Percentiles rank a stretch among this genome's conserved stretches.
Conservation (phyloP, 2,888 invertebrate genomes). For the Acrobasis consociella region DNA sequence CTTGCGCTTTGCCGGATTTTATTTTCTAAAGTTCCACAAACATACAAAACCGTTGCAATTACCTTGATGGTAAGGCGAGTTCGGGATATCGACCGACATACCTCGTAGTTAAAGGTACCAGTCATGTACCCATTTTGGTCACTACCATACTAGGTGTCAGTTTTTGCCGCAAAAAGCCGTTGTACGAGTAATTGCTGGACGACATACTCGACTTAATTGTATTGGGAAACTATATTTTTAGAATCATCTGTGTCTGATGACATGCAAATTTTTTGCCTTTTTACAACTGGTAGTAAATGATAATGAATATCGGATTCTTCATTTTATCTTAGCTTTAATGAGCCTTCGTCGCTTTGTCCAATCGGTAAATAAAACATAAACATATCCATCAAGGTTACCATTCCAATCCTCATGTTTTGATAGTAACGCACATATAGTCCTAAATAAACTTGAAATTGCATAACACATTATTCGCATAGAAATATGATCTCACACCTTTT, state of each 20-base stretch:
- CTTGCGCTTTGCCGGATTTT: neutral
- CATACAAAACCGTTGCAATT: neutral
- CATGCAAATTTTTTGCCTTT: slow-evolving; percentile 15
- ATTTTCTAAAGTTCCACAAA: neutral
- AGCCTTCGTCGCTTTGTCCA: too few species aligned
- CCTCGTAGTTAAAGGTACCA: slow-evolving; percentile 10
- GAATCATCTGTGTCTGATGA: slow-evolving; percentile 10
- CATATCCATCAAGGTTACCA: neutral
- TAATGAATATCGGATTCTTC: slow-evolving; percentile 14
- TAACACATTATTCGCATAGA: slow-evolving; percentile 67
- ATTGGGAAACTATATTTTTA: slow-evolving; percentile 18
- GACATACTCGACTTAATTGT: slow-evolving; percentile 21
- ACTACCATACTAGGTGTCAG: slow-evolving; percentile 16
- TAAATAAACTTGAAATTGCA: slow-evolving; percentile 68
- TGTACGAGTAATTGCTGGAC: slow-evolving; percentile 17
- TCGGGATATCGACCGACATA: slow-evolving; percentile 15
- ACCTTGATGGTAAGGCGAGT: slow-evolving; percentile 29
- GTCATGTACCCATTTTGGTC: slow-evolving; percentile 14
- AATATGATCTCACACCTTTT: slow-evolving; percentile 67
- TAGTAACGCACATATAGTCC: slow-evolving; percentile 43
- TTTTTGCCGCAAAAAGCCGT: slow-evolving; percentile 16
- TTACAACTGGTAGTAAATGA: neutral
- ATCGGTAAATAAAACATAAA: neutral
- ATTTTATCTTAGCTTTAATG: too few species aligned
- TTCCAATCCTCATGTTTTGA: slow-evolving; percentile 3